These are phyloP conservation scores for Zaprionus davidi DNA, from an alignment of 1,140 invertebrate species.

Conservation along the genomic window DNA sequence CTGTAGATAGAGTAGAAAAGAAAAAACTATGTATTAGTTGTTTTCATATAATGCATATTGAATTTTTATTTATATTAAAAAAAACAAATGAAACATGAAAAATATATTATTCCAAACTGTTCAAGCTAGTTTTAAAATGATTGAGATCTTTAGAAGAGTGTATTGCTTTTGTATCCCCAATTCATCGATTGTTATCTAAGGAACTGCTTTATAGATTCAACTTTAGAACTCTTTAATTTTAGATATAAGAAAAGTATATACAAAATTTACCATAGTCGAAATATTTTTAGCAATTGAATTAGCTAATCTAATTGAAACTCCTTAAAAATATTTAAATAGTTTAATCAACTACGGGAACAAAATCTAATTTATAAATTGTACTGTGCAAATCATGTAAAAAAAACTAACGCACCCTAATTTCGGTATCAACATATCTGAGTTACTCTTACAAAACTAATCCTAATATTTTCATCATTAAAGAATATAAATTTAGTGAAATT, in stretches of 20 bases:
- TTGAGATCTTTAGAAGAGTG: background rate
- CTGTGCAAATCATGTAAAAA: too few species aligned
- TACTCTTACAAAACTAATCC: background rate
- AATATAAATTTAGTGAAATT: background rate
- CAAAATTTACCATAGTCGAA: too few species aligned
- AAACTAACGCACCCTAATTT: too few species aligned
- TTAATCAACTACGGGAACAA: background rate
- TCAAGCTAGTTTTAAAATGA: background rate
- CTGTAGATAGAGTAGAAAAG: slow-evolving; percentile 48
- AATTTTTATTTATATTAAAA: background rate
- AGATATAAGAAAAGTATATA: too few species aligned
- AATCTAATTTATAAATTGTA: background rate
- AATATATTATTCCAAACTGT: background rate
- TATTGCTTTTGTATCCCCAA: background rate
- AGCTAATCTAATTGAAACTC: too few species aligned
- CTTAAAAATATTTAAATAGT: too few species aligned
- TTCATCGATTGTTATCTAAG: background rate
- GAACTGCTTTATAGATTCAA: background rate
- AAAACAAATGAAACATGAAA: background rate
- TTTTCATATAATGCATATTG: background rate
- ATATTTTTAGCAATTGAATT: too few species aligned
- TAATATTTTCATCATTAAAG: background rate
- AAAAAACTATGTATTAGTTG: slow-evolving; percentile 46
- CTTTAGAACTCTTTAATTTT: too few species aligned
- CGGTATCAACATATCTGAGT: background rate